phyloP scores from a whole-genome alignment of 2,113 vertebrate species.

The Macaca mulatta region DNA sequence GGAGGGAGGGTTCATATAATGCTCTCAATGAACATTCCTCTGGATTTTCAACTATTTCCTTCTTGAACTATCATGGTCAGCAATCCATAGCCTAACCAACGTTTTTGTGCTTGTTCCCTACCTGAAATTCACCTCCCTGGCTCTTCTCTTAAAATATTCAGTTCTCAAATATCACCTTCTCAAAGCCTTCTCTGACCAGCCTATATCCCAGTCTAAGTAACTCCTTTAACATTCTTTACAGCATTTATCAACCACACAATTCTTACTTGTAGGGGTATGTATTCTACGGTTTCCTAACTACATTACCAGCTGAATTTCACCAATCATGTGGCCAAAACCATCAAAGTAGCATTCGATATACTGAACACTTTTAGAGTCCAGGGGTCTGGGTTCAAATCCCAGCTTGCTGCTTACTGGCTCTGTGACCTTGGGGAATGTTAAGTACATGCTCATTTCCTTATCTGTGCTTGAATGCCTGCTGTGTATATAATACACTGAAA shows the following conservation, averaged over 20 bases:
- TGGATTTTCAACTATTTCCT: not conserved
- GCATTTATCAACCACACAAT: not conserved
- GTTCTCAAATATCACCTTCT: not conserved
- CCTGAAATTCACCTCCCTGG: not conserved
- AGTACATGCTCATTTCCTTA: not conserved
- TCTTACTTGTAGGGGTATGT: not conserved
- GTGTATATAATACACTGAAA: not conserved
- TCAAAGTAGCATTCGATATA: not conserved
- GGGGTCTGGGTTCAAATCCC: not conserved
- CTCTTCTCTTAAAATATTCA: not conserved
- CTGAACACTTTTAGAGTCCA: not conserved
- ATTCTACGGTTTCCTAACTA: not conserved
- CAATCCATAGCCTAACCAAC: not conserved
- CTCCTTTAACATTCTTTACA: not conserved
- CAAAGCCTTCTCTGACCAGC: not conserved
- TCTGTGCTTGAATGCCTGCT: not conserved
- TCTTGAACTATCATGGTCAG: not conserved
- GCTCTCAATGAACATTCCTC: not conserved
- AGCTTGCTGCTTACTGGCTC: not conserved
- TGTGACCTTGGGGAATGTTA: not conserved
- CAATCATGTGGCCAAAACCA: not conserved
- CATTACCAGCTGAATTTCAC: not conserved
- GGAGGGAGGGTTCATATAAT: not conserved
- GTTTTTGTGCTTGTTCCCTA: too few species aligned
- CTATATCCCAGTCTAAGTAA: not conserved